Conservation (phyloP, 2,888 invertebrate species). For the Volucella bombylans region DNA sequence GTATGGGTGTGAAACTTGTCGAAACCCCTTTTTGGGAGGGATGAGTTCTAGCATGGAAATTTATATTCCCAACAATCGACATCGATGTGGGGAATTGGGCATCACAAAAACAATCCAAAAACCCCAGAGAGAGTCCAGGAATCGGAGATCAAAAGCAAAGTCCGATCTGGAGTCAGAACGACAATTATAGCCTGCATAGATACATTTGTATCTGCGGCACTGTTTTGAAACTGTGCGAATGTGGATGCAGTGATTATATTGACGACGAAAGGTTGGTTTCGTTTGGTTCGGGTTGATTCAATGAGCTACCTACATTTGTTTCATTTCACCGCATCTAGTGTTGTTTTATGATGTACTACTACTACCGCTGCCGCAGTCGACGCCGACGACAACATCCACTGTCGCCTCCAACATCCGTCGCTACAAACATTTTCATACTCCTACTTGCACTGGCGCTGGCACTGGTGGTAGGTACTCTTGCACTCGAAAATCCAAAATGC, state of each 20-base stretch:
- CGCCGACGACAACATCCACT: background rate
- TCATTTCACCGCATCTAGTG: conserved; percentile 45
- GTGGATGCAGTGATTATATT: background rate
- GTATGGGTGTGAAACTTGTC: conserved; percentile 37
- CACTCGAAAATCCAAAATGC: background rate
- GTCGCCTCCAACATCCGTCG: background rate
- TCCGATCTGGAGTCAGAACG: conserved; percentile 21
- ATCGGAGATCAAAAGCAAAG: background rate
- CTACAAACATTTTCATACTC: conserved; percentile 16
- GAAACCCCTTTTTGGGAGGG: conserved; percentile 35
- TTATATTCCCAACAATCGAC: conserved; percentile 12
- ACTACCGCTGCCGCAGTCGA: background rate
- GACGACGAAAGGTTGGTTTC: background rate
- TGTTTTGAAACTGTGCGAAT: conserved; percentile 20
- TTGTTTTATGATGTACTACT: conserved; percentile 37
- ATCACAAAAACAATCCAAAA: conserved; percentile 9
- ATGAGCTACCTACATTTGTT: conserved; percentile 61
- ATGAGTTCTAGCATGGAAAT: conserved; percentile 39
- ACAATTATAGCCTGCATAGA: conserved; percentile 40
- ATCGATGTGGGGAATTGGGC: background rate
- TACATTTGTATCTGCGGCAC: conserved; percentile 65
- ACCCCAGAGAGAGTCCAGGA: conserved; percentile 8
- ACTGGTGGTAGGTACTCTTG: too few relatives aligned
- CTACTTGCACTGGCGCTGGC: too few relatives aligned
- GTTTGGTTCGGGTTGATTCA: conserved; percentile 38